Evolutionary conservation across 2,797 vertebrate genomes (phyloP).

Genomic region (Enoplosus armatus): DNA sequence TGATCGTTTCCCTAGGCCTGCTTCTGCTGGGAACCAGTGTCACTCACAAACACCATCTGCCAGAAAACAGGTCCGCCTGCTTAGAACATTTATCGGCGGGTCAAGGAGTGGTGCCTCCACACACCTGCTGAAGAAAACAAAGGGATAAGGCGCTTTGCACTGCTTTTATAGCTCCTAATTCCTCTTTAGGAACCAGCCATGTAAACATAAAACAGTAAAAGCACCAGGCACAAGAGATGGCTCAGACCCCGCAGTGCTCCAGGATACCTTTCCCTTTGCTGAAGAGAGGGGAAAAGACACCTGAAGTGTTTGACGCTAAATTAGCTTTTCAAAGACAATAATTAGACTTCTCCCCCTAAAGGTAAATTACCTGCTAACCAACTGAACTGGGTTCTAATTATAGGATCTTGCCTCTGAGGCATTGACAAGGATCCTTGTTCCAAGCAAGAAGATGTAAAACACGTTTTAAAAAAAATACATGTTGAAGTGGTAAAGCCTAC

Average conservation of each 20-base stretch:
- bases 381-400: constrained; percentile 90
- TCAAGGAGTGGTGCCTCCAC: constrained; percentile 61
- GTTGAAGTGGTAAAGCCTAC: constrained; percentile 69
- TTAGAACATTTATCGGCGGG: constrained; percentile 80
- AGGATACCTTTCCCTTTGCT: constrained; percentile 83
- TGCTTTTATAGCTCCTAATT: constrained; percentile 51
- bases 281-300: constrained; percentile 84
- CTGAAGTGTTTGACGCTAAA: constrained; percentile 89
- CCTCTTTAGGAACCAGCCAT: constrained; percentile 61
- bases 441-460: constrained; percentile 83
- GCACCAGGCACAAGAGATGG: constrained; percentile 54
- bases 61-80: constrained; percentile 79
- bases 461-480: constrained; percentile 70
- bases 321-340: constrained; percentile 91
- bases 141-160: constrained; percentile 18
- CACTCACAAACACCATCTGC: constrained; percentile 92
- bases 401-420: constrained; percentile 84
- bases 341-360: constrained; percentile 88
- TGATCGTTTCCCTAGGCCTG: constrained; percentile 81
- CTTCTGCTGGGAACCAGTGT: constrained; percentile 89
- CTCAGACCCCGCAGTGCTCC: constrained; percentile 71
- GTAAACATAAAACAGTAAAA: constrained; percentile 74
- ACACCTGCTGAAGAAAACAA: constrained; percentile 73
- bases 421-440: constrained; percentile 78
- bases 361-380: constrained; percentile 91